A percentile compares a stretch with the other conserved stretches of the same genome.
These are phyloP conservation scores for Sardinella longiceps DNA, from an alignment of 2,797 vertebrate species.

Conservation along the genomic window DNA sequence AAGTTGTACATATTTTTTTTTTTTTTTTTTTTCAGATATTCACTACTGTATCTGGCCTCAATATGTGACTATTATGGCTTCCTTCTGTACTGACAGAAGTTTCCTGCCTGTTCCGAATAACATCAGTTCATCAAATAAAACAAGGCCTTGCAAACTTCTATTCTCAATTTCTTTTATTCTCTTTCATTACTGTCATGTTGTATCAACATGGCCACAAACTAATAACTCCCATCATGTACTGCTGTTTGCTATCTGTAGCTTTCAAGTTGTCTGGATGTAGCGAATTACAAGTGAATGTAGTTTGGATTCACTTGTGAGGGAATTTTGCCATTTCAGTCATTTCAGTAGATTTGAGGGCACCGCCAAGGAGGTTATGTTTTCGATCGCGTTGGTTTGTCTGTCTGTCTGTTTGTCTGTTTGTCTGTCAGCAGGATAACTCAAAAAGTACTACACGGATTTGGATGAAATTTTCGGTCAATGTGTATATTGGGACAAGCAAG, in stretches of 20 bases:
- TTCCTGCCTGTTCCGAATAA: background rate
- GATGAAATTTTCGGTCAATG: too few relatives aligned
- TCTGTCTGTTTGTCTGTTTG: too few relatives aligned
- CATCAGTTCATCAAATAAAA: background rate
- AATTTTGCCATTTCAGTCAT: too few relatives aligned
- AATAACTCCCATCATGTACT: background rate
- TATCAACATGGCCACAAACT: background rate
- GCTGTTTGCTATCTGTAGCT: background rate
- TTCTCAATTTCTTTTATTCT: background rate
- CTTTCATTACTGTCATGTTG: background rate
- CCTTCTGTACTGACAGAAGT: background rate
- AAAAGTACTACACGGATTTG: too few relatives aligned
- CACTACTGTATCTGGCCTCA: conserved; percentile 1
- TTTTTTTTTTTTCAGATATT: conserved; percentile 9
- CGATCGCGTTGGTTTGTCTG: too few relatives aligned
- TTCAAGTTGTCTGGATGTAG: background rate
- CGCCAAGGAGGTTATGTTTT: too few relatives aligned
- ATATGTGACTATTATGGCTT: background rate
- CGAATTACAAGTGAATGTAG: too few relatives aligned
- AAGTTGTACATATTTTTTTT: background rate
- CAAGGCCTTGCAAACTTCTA: background rate
- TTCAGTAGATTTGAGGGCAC: too few relatives aligned
- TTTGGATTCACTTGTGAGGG: background rate
- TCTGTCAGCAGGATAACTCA: too few relatives aligned
- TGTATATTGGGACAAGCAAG: too few relatives aligned